Conservation (phyloP, 1,140 invertebrate genomes). For the Hyphantria cunea region DNA sequence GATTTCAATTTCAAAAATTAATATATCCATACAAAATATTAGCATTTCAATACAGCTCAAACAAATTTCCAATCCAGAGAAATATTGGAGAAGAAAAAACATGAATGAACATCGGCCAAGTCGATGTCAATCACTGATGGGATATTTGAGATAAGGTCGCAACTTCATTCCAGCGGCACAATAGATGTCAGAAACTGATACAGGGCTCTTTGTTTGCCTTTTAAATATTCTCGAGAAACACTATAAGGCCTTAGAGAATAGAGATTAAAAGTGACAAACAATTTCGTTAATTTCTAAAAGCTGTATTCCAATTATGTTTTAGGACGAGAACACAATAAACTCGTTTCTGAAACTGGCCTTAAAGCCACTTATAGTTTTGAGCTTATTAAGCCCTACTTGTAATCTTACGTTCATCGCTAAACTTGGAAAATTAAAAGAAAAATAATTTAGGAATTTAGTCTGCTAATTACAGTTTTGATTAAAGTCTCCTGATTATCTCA, state of each 20-base stretch:
- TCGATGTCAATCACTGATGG: constrained; percentile 25
- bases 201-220: constrained; percentile 23
- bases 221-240: constrained; percentile 29
- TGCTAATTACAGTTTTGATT: too few relatives aligned
- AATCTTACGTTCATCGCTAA: too few relatives aligned
- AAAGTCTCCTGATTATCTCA: too few relatives aligned
- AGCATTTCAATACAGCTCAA: constrained; percentile 17
- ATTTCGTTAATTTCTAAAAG: not conserved
- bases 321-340: not conserved
- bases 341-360: not conserved
- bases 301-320: not conserved
- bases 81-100: constrained; percentile 20
- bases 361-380: not conserved
- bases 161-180: constrained; percentile 24
- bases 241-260: not conserved
- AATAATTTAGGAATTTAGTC: too few relatives aligned
- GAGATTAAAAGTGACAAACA: not conserved
- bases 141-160: constrained; percentile 28
- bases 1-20: constrained; percentile 1
- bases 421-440: too few relatives aligned
- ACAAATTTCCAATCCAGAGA: constrained; percentile 23
- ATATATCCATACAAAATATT: constrained; percentile 15
- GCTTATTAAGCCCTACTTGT: not conserved
- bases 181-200: constrained; percentile 26
- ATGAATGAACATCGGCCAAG: constrained; percentile 20